Conservation (phyloP, 2,888 invertebrate species). For the Drosophila rellima region DNA sequence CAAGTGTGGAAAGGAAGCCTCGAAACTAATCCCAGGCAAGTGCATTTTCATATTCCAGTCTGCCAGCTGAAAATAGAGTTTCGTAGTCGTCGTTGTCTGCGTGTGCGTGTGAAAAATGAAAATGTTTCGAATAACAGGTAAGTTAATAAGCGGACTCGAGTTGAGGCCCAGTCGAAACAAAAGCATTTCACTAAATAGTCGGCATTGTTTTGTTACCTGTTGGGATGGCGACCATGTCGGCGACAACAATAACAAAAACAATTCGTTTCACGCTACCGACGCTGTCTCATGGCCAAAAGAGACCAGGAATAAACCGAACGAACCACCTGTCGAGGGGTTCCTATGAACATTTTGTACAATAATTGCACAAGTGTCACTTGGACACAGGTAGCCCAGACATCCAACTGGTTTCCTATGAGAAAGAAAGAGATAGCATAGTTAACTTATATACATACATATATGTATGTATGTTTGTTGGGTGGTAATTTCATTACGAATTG, state of each 20-base stretch:
- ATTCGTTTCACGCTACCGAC: slow-evolving; percentile 59
- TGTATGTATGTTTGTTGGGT: slow-evolving; percentile 30
- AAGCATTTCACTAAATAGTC: slow-evolving; percentile 75
- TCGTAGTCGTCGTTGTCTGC: slow-evolving; percentile 33
- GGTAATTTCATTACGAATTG: slow-evolving; percentile 53
- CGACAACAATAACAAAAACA: slow-evolving; percentile 36
- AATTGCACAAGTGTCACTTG: slow-evolving; percentile 76
- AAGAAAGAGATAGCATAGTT: not conserved
- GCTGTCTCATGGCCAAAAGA: slow-evolving; percentile 39
- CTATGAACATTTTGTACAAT: slow-evolving; percentile 46
- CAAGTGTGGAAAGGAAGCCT: slow-evolving; percentile 29
- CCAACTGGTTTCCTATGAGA: slow-evolving; percentile 18
- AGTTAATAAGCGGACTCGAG: slow-evolving; percentile 69
- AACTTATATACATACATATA: slow-evolving; percentile 12
- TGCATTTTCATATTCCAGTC: slow-evolving; percentile 75
- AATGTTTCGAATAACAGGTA: slow-evolving; percentile 71
- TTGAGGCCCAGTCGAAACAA: slow-evolving; percentile 49
- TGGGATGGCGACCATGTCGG: slow-evolving; percentile 55
- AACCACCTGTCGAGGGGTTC: slow-evolving; percentile 53
- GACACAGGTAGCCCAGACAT: slow-evolving; percentile 34
- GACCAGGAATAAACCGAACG: slow-evolving; percentile 25
- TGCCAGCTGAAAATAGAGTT: slow-evolving; percentile 25
- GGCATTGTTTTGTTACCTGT: slow-evolving; percentile 68
- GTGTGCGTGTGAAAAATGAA: slow-evolving; percentile 77
- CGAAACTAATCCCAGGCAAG: slow-evolving; percentile 63